A percentile compares a stretch with the other conserved stretches of the same genome.
These are phyloP conservation scores for Collichthys lucidus DNA, from an alignment of 2,113 vertebrate species.

Conservation along the genomic window DNA sequence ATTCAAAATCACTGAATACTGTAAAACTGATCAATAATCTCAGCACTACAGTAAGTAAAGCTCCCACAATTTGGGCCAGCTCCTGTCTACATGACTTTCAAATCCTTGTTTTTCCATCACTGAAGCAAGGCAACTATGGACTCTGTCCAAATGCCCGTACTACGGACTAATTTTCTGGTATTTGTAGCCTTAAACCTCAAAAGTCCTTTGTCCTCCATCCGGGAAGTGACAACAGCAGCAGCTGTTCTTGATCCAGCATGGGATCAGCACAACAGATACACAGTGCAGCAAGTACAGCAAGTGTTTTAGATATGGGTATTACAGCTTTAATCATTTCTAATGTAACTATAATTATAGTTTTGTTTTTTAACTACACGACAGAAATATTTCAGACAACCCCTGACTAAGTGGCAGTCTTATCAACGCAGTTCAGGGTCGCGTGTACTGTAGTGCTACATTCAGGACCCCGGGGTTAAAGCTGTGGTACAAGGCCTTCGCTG, in stretches of 20 bases:
- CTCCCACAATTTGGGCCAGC: neutral
- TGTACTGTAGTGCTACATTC: neutral
- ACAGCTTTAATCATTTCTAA: neutral
- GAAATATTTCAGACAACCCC: neutral
- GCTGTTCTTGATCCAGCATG: constrained; percentile 6
- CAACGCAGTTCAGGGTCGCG: neutral
- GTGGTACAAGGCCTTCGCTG: neutral
- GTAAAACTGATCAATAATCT: neutral
- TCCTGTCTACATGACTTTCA: constrained; percentile 1
- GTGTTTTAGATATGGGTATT: neutral
- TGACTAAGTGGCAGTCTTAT: no score
- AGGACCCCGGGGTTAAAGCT: neutral
- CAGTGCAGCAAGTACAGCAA: neutral
- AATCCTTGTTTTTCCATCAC: neutral
- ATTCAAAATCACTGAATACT: no score
- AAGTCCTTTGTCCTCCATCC: neutral
- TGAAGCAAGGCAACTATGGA: constrained; percentile 10
- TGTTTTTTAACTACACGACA: neutral
- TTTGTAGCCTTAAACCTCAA: constrained; percentile 16
- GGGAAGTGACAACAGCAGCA: constrained; percentile 10
- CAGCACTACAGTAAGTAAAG: neutral
- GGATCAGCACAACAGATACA: neutral
- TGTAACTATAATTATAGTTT: neutral
- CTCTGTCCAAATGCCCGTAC: constrained; percentile 2
- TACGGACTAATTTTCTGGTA: constrained; percentile 1